A percentile compares a stretch with the other conserved stretches of the same genome.
Conservation (phyloP, 1,140 invertebrate species). For the Heterodera schachtii region DNA sequence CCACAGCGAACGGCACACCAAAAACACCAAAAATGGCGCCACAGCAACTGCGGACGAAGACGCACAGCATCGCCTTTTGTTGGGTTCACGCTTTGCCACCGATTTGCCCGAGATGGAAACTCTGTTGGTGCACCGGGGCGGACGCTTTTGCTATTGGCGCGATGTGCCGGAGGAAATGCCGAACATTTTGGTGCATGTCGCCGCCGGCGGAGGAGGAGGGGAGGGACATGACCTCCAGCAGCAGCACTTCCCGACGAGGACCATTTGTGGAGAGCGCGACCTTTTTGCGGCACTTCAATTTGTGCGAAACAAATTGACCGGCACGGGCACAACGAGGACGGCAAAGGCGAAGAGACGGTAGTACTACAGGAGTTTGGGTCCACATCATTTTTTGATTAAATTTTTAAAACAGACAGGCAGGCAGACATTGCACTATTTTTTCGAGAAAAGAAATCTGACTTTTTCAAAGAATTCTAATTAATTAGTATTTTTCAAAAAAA, state of each 20-base stretch:
- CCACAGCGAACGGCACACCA: not conserved
- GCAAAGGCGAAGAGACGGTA: too few relatives aligned
- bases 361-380: too few relatives aligned
- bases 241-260: conserved; percentile 18
- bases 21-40: not conserved
- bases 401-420: too few relatives aligned
- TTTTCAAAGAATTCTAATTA: too few relatives aligned
- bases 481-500: too few relatives aligned
- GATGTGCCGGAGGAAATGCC: conserved; percentile 16
- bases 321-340: too few relatives aligned
- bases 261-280: conserved; percentile 14
- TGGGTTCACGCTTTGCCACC: conserved; percentile 22
- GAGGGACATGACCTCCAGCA: too few relatives aligned
- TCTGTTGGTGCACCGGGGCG: conserved; percentile 23
- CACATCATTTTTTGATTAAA: too few relatives aligned
- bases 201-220: not conserved
- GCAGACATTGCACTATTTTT: too few relatives aligned
- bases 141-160: conserved; percentile 41
- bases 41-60: not conserved
- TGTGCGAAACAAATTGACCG: not conserved
- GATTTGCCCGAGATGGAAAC: conserved; percentile 45
- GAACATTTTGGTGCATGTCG: conserved; percentile 12
- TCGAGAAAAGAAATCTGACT: too few relatives aligned
- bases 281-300: not conserved
- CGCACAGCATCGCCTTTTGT: conserved; percentile 9